A percentile compares a stretch with the other conserved stretches of the same genome.
phyloP scores from a whole-genome alignment of 2,113 vertebrate genomes.

The Coregonus clupeaformis region DNA sequence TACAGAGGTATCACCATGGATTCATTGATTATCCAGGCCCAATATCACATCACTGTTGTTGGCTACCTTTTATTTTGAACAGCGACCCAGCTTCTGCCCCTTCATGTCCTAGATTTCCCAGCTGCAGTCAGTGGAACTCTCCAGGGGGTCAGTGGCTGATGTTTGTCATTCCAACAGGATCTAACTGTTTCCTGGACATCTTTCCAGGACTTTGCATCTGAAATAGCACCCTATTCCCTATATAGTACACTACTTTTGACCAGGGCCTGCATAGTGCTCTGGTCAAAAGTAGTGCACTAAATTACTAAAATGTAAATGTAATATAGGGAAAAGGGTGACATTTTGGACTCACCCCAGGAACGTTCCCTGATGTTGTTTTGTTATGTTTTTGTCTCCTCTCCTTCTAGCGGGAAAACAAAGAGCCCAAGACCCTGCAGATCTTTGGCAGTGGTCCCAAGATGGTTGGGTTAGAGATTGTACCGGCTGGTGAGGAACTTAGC shows the following conservation, averaged over 20 bases:
- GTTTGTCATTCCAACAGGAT: constrained; percentile 24
- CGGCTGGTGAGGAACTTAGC: constrained; percentile 62
- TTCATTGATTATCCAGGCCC: too few relatives aligned
- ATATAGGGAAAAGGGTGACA: not conserved
- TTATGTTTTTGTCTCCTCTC: constrained; percentile 22
- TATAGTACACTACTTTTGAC: too few relatives aligned
- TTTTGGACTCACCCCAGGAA: not conserved
- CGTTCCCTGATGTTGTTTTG: not conserved
- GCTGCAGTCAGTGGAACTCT: not conserved
- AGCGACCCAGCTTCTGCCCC: too few relatives aligned
- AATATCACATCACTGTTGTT: too few relatives aligned
- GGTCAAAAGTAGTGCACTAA: too few relatives aligned
- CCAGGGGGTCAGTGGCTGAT: not conserved
- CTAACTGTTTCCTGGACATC: not conserved
- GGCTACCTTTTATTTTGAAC: too few relatives aligned
- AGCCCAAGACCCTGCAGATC: constrained; percentile 88
- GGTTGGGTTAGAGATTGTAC: constrained; percentile 83
- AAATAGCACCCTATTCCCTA: too few relatives aligned
- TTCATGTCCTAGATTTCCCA: not conserved
- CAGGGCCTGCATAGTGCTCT: too few relatives aligned
- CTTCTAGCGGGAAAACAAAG: constrained; percentile 83
- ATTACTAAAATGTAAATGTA: too few relatives aligned
- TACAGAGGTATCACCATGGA: too few relatives aligned
- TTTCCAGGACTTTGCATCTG: too few relatives aligned
- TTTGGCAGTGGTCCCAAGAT: constrained; percentile 90